Base-by-base conservation (phyloP, 2,797 vertebrate species). In the Holocentrus rufus region DNA sequence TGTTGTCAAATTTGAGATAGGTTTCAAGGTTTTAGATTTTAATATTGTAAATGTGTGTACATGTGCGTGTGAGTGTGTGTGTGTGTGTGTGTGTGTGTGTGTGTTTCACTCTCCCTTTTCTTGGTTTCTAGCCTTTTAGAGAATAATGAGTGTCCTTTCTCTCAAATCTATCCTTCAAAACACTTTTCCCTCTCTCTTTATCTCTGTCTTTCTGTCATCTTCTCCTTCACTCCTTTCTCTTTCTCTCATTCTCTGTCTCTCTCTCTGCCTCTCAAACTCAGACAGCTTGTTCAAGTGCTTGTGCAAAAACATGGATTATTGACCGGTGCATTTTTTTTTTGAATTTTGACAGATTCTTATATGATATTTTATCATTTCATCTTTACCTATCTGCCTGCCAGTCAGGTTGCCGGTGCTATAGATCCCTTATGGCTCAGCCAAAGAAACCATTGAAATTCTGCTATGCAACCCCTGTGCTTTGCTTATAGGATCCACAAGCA, bases 401-500 rank as follows among this genome's bases (percentile, higher is more conserved):
- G 91, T 90, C 82, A 87, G 74, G 81, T 86, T 84, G 77, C 69
- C 59, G 76, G 69, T 82, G 77, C 86, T 81, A 89, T 85, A 86
- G 90, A 90, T 88, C 85, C 84, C 87, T 81, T 77, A 85, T 84
- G 87, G 81, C 82, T 82, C 69, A 76, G 81, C 80, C 74, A 87
- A 82, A 86, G 86, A 83, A 88, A 71, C 73, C 76, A 80, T 72
- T 88, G 88, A 87, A 89, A 81, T 80, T 85, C 42, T 81, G 86
- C 86, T 50, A 74, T 77, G 85, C 85, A 91, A 87, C 87, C 81
- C 85, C 68, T 66, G 80, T 69, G 74, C 80, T 90, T 86, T 89
- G 85, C 88, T 92, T 90, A 88, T 87, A 91, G 90, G 90, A 85
- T 91, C 88, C 88, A 88, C 88, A 87, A 86, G 84, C 82, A 89